Percentiles rank a stretch among this genome's conserved stretches.
Conservation (phyloP, 2,888 invertebrate species). For the Hoplodrina blanda region DNA sequence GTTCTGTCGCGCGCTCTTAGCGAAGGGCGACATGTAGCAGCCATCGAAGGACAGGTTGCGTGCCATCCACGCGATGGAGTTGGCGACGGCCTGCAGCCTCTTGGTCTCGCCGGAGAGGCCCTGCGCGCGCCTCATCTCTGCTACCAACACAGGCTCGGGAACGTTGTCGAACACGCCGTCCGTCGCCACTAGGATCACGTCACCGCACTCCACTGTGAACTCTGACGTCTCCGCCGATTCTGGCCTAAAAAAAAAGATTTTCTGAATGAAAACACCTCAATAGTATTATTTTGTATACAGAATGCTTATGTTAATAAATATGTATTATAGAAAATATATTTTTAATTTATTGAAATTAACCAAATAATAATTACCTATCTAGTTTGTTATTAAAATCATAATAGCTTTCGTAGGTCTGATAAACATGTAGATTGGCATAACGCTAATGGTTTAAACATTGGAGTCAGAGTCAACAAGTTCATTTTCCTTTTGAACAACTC, state of each 20-base stretch:
- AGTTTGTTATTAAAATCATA: too few relatives aligned
- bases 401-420: background rate
- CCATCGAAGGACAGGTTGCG: conserved; percentile 98
- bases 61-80: conserved; percentile 98
- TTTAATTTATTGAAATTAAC: too few relatives aligned
- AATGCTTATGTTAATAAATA: too few relatives aligned
- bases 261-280: background rate
- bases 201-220: conserved; percentile 97
- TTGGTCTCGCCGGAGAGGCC: conserved; percentile 90
- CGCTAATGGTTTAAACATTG: background rate
- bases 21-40: conserved; percentile 98
- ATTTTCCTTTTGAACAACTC: conserved; percentile 23
- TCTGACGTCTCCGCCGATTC: conserved; percentile 97
- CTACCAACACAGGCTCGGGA: conserved; percentile 96
- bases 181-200: conserved; percentile 98
- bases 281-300: background rate
- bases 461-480: background rate
- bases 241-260: conserved; percentile 90
- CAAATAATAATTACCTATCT: too few relatives aligned
- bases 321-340: too few relatives aligned
- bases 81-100: conserved; percentile 96
- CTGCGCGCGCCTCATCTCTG: conserved; percentile 94
- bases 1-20: conserved; percentile 97
- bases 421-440: background rate
- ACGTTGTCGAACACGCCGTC: conserved; percentile 99